Base-by-base conservation (phyloP, 2,797 vertebrate species). In the Aphelocoma californica region DNA sequence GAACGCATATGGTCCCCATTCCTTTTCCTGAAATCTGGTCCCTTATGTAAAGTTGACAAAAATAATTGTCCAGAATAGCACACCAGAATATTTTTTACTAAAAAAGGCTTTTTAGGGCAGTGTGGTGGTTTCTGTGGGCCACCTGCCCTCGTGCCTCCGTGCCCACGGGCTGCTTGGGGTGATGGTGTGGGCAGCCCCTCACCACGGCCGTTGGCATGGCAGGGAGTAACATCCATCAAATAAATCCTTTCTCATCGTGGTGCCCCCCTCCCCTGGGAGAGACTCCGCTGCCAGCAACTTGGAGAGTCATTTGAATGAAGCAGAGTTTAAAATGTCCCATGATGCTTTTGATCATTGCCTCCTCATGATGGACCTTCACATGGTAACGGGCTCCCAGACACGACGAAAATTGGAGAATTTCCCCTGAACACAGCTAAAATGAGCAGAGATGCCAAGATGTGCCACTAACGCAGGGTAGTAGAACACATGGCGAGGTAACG, bases 401-500 rank as follows among this genome's bases (percentile, higher is more conserved):
- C 3, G 64, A 18, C 6, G 53, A 80, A 51, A 70, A 51, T 11
- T 32, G 93, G 83, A 90, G 83, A 87, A 14, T 85, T 89, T 94
- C 84, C 90, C 86, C 82, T 88, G 73, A 75, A 17, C 25, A 4
- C 89, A 95, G 80, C 91, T 95, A 58, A 92, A 91, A 83, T 75
- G 94, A 94, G 91, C 93, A 94, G 92, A 93, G 94, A 87, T 93
- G 92, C 95, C 93, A 94, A 91, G 84, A 90, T 79, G 72, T 64
- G 93, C 82, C 64, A 50, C 93, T 94, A 86, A 92, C 53, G 2
- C 86, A 93, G 87, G 71, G 67, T 95, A 96, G 94, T 95, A 89
- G 82, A 94, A 92, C 92, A 94, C 93, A 92, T 93, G 83, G 86
- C 18, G 60, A 91, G 88, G 82, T 96, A 92, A 81, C 16, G 60